Conservation (phyloP, 1,140 invertebrate species). For the Centruroides vittatus region DNA sequence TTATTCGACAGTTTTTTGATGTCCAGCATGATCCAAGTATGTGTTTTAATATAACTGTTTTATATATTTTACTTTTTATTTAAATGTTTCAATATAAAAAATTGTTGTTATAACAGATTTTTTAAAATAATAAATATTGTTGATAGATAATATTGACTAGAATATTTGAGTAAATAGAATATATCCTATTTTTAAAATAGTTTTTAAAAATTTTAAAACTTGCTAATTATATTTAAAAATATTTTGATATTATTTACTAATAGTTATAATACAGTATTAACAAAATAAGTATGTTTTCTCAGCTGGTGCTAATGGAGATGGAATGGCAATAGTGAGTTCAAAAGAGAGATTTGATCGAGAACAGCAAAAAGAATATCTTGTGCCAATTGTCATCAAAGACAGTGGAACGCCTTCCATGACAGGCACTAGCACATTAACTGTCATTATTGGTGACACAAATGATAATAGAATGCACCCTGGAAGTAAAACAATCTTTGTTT, state of each 20-base stretch:
- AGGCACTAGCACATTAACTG: slow-evolving; percentile 83
- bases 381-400: slow-evolving; percentile 87
- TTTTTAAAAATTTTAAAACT: too few relatives aligned
- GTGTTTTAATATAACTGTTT: background rate
- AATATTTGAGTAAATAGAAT: background rate
- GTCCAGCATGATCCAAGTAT: slow-evolving; percentile 33
- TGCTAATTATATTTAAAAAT: too few relatives aligned
- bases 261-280: background rate
- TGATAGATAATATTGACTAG: background rate
- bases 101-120: background rate
- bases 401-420: slow-evolving; percentile 82
- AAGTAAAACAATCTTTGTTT: slow-evolving; percentile 89
- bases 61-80: background rate
- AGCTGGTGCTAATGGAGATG: slow-evolving; percentile 88
- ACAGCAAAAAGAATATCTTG: slow-evolving; percentile 84
- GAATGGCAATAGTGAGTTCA: slow-evolving; percentile 85
- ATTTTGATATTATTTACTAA: too few relatives aligned
- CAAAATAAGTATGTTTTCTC: slow-evolving; percentile 27
- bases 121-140: background rate
- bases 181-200: too few relatives aligned
- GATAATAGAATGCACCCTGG: slow-evolving; percentile 96
- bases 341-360: slow-evolving; percentile 85
- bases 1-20: slow-evolving; percentile 82
- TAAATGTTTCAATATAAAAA: background rate
- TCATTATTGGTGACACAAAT: slow-evolving; percentile 88